Evolutionary conservation across 2,888 invertebrate species (phyloP).

Genomic region (Tupiocoris notatus): DNA sequence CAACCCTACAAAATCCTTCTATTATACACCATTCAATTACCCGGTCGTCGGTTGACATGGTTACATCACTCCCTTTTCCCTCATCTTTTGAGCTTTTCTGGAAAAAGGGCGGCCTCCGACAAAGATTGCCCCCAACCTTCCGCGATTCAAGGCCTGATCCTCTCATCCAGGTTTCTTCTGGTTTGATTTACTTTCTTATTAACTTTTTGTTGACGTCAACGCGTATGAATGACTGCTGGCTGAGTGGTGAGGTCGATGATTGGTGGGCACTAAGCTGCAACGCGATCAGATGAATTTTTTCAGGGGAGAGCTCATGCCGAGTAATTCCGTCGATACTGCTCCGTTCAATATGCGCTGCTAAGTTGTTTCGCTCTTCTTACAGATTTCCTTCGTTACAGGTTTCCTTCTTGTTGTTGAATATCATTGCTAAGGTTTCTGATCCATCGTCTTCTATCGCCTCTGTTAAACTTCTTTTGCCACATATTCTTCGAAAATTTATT

Average conservation of each 20-base stretch:
- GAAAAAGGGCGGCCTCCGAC: background rate
- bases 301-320: background rate
- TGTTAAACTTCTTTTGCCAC: no score
- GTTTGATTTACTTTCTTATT: slow-evolving; percentile 28
- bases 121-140: background rate
- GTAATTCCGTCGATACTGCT: background rate
- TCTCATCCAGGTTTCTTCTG: background rate
- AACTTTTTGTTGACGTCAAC: slow-evolving; percentile 35
- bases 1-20: slow-evolving; percentile 18
- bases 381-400: no score
- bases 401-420: no score
- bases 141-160: background rate
- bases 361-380: no score
- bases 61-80: slow-evolving; percentile 30
- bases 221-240: background rate
- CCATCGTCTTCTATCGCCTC: no score
- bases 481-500: no score
- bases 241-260: background rate
- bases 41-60: slow-evolving; percentile 41
- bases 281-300: background rate
- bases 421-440: no score
- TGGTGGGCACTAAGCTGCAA: background rate
- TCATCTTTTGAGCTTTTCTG: background rate
- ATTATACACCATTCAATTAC: slow-evolving; percentile 44
- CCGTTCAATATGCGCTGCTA: background rate